Base-by-base conservation (phyloP, 2,113 vertebrate species). In the Pomatostomus ruficeps region DNA sequence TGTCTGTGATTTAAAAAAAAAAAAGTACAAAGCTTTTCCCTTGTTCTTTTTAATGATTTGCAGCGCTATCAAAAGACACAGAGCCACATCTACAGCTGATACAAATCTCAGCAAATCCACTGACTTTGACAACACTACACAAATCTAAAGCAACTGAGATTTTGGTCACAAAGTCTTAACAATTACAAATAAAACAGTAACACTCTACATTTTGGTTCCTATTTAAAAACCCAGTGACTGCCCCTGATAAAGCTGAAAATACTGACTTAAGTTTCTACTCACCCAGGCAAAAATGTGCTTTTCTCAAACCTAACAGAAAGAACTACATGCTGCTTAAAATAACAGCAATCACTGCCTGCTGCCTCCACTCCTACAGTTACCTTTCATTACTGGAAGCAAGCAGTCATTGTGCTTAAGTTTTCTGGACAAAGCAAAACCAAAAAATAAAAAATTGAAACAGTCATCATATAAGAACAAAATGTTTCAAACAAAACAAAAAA, bases 1-100 rank as follows among this genome's bases (percentile, higher is more conserved):
- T 58, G 70, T 33, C 33, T 40, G 7, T 7, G 58, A 36, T 43
- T 13, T 19, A 43, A 38, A 67, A 68, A 58, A 59, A 21, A 35
- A 46, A 67, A 57, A 42, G 11, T 2, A 8, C 31, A 65, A 77
- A 35, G 25, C 9, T 76, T 83, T 28, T 76, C 35, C 62, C 85
- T 88, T 88, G 82, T 46, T 79, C 67, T 76, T 88, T 84, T 88
- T 58, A 93, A 85, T 94, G 54, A 93, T 88, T 95, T 93, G 51
- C 55, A 79, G 59, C 14, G 29, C 38, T 83, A 77, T 40, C 71
- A 58, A 89, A 91, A 91, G 55, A 85, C 20, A 48, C 13, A 85
- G 63, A 88, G 51, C 46, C 51, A 76, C 33, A 66, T 23, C 33
- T 79, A 72, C 38, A 68, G 74, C 46, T 62, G 19, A 49, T 58